These are phyloP conservation scores for Polypterus bichir DNA, from an alignment of 2,113 vertebrate species.

Conservation along the genomic window DNA sequence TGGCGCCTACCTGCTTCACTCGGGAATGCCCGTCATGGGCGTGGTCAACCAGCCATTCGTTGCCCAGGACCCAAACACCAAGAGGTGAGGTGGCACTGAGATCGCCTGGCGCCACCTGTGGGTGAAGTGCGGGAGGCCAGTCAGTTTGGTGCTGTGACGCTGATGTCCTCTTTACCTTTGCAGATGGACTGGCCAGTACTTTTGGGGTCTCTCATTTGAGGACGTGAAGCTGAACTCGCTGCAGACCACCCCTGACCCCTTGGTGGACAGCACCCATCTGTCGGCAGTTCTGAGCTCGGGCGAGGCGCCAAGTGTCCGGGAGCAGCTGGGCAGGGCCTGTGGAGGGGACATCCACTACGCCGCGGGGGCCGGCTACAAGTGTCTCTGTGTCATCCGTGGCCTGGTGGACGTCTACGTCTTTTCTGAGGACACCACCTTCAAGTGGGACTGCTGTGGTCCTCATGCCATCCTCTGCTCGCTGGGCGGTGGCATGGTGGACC, in stretches of 20 bases:
- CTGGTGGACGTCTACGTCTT: conserved; percentile 24
- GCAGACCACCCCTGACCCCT: background rate
- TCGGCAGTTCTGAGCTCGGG: conserved; percentile 23
- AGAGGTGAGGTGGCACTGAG: conserved; percentile 11
- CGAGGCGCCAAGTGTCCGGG: conserved; percentile 14
- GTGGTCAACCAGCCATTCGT: conserved; percentile 27
- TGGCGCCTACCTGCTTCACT: conserved; percentile 18
- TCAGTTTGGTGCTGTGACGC: background rate
- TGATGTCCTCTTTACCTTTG: background rate
- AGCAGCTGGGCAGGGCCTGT: conserved; percentile 6
- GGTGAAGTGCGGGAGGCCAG: no score
- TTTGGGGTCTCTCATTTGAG: conserved; percentile 22
- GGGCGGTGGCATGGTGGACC: conserved; percentile 23
- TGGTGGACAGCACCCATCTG: background rate
- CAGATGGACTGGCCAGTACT: conserved; percentile 24
- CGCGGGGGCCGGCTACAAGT: conserved; percentile 25
- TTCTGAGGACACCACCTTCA: conserved; percentile 25
- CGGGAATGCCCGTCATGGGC: conserved; percentile 22
- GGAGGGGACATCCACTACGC: conserved; percentile 12
- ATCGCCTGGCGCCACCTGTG: background rate
- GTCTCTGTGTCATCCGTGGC: conserved; percentile 22
- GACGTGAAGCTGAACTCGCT: conserved; percentile 15
- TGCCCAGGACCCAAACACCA: conserved; percentile 13
- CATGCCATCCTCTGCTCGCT: conserved; percentile 22
- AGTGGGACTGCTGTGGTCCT: conserved; percentile 26